Base-by-base conservation (phyloP, 1,140 invertebrate species). In the Bombus waltoni region DNA sequence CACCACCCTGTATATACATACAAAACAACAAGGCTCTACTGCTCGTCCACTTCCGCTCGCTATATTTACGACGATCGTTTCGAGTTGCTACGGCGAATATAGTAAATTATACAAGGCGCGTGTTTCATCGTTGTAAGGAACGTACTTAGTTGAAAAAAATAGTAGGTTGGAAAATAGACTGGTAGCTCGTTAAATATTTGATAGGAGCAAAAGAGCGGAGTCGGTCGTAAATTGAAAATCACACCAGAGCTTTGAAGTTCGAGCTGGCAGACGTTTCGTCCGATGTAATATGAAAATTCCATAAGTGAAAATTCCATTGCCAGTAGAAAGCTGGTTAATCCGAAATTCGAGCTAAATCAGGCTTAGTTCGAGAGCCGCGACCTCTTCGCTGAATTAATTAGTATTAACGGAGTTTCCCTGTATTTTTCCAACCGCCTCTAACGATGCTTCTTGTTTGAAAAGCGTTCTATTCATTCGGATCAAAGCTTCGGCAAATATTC, bases 221-320 rank as follows among this genome's bases (percentile, higher is more conserved):
- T 40, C 13, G 25, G 10, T 74, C 22, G 70, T 74, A 81, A 81
- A 81, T 81, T 74, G 80, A 74, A 74, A 62, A 81, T 81, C 57
- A 44, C 70, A 44, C 22, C n/a, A n/a, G n/a, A 0, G 53, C 35
- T 44, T 15, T 35, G 53, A 72, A 73, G 72, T 57, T 44, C n/a
- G 74, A 40, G 13, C 15, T n/a, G 32, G 4, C 0, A 13, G 4
- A 3, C 35, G 8, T 40, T 59, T 59, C 53, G 15, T 28, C 40
- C 9, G n/a, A 22, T 78, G 59, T 66, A 78, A 65, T 78, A 78
- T 78, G 76, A 78, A 78, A 78, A 65, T 78, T 76, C 47, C 47
- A 76, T 40, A 57, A 76, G 35, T 40, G 35, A 13, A 28, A 32
- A 32, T 32, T 32, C 32, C 53, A 10, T 25, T 38, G 22, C 35